Base-by-base conservation (phyloP, 2,888 invertebrate species). In the Pristionchus fissidentatus region DNA sequence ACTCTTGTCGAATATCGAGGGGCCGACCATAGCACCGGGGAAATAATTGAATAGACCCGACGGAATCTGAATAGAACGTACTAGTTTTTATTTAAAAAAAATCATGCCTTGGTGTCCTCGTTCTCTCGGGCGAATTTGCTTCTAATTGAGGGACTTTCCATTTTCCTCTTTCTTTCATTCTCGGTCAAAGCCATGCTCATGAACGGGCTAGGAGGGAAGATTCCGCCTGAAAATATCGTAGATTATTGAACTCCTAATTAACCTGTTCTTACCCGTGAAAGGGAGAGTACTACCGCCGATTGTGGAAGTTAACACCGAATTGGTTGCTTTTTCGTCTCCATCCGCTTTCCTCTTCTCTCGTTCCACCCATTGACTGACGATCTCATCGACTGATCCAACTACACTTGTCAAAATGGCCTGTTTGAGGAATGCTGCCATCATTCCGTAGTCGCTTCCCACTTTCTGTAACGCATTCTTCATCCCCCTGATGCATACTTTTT, bases 401-500 rank as follows among this genome's bases (percentile, higher is more conserved):
- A 97, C 93, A 0, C 96, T 96, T 57, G 95, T 95, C 35, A 96
- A 95, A 88, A 97, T 95, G 94, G 97, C 97, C 81, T 95, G 95
- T 93, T 97, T 97, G 7, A 98, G 94, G 83, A 96, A 95, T 92
- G 97, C 96, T n/a, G 97, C 96, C 81, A 97, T 94, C 82, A 96
- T 95, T 92, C 97, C 96, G 70, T 85, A 82, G 66, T 88, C 87
- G 26, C 35, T 73, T 3, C 10, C 7, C 26, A 46, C 1, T 43
- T 73, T 73, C 73, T 73, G 26, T 26, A 73, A 73, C 22, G 35
- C 22, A n/a, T n/a, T n/a, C n/a, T n/a, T n/a, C n/a, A n/a, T n/a
- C n/a, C n/a, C n/a, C n/a, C n/a, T n/a, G n/a, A n/a, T n/a, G n/a
- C n/a, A n/a, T n/a, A n/a, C n/a, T n/a, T n/a, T n/a, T n/a, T n/a